A percentile compares a stretch with the other conserved stretches of the same genome.
Conservation (phyloP, 1,140 invertebrate species). For the Drosophila elegans region DNA sequence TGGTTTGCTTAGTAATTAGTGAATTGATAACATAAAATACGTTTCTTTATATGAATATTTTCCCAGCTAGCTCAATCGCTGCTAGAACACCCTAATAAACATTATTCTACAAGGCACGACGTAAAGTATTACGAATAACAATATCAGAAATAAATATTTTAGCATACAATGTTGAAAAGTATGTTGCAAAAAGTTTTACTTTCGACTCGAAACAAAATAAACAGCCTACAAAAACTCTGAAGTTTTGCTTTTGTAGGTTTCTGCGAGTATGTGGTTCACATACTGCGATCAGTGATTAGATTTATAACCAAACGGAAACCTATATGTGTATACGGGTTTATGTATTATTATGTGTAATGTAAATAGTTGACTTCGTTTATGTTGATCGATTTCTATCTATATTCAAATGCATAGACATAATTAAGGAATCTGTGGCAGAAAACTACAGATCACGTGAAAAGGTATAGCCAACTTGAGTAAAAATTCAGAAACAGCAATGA, state of each 20-base stretch:
- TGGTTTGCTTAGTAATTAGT: conserved; percentile 65
- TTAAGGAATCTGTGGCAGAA: conserved; percentile 47
- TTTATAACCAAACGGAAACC: conserved; percentile 21
- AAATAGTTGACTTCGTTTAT: conserved; percentile 71
- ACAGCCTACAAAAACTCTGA: conserved; percentile 22
- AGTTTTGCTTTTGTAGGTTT: conserved; percentile 32
- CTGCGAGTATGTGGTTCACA: conserved; percentile 5
- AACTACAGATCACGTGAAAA: conserved; percentile 35
- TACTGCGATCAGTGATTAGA: conserved; percentile 13
- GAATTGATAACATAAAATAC: conserved; percentile 46
- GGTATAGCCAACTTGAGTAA: conserved; percentile 33
- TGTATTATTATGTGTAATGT: conserved; percentile 69
- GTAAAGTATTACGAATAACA: conserved; percentile 39
- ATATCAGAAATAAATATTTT: conserved; percentile 67
- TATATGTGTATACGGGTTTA: conserved; percentile 25
- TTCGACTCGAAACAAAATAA: conserved; percentile 37
- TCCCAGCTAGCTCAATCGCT: conserved; percentile 36
- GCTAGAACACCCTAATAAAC: conserved; percentile 43
- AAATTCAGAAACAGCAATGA: conserved; percentile 30
- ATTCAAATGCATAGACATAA: conserved; percentile 52
- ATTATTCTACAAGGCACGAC: conserved; percentile 57
- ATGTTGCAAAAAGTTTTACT: conserved; percentile 36
- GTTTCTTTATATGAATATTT: conserved; percentile 46
- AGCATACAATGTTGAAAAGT: conserved; percentile 49
- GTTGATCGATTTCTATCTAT: conserved; percentile 55